Conservation (phyloP, 2,888 invertebrate genomes). For the Strigamia crassipes region DNA sequence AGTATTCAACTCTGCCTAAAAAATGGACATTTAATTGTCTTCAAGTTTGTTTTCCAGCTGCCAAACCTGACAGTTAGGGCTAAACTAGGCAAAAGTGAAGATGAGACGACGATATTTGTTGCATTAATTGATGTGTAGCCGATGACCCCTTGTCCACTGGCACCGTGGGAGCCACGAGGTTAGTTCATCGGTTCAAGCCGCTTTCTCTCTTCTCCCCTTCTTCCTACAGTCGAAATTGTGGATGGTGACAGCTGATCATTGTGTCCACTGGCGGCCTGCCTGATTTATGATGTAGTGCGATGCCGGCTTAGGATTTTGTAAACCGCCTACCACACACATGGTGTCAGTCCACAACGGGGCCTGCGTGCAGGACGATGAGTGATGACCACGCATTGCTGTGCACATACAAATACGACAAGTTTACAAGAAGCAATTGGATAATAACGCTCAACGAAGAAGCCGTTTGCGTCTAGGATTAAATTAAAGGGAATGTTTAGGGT, state of each 20-base stretch:
- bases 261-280: conserved; percentile 1
- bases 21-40: not conserved
- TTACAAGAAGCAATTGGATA: no score
- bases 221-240: not conserved
- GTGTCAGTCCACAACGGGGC: not conserved
- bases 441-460: no score
- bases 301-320: not conserved
- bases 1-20: not conserved
- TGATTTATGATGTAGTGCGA: not conserved
- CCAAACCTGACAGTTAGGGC: no score
- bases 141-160: conserved; percentile 21
- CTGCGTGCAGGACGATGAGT: not conserved
- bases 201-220: not conserved
- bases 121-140: conserved; percentile 4
- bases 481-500: no score
- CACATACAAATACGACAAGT: not conserved
- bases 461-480: no score
- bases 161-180: conserved; percentile 30
- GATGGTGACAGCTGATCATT: conserved; percentile 26
- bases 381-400: not conserved
- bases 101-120: not conserved
- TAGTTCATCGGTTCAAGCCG: not conserved
- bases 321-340: conserved; percentile 3
- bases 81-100: not conserved
- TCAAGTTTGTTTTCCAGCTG: no score